Base-by-base conservation (phyloP, 2,113 vertebrate genomes). In the Solea solea region DNA sequence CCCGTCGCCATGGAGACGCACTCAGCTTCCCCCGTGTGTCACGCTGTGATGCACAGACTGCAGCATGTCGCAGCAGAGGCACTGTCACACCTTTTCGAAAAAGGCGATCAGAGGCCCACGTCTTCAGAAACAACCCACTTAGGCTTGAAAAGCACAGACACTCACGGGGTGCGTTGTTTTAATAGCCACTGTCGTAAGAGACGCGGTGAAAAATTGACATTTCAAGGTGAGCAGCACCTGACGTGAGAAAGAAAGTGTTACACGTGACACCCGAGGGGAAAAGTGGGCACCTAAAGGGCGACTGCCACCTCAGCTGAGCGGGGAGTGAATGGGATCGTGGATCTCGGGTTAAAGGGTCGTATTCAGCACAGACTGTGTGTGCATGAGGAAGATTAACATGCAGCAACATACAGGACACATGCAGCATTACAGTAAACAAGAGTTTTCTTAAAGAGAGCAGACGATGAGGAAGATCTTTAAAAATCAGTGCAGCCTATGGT, bases 1-100 rank as follows among this genome's bases (percentile, higher is more conserved):
- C 69, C 54, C 69, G 88, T 92, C 82, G 81, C 90, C 81, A 87
- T 88, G 86, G 87, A 74, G 88, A 92, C 81, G 81, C 76, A 83
- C 86, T 85, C 76, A 72, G 86, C 84, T 76, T 84, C 63, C 59
- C 59, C 55, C 28, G 74, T 67, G 59, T 79, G 73, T 80, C 60
- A 39, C 50, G 79, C 81, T 80, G 60, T 60, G 69, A 64, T 68
- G 72, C 73, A 83, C 39, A 59, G 69, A 76, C 86, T 83, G 83
- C 85, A 86, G 74, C 81, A 68, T 57, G 68, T 49, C 45, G 48
- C 39, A 0, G 49, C 49, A 9, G 42, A 4, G 2, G 10, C 42
- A 44, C 42, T 44, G 68, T 56, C 49, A 14, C 64, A 45, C 50
- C 60, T 80, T 45, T 21, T 21, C 21, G 21, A 21, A 21, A 12